phyloP scores from a whole-genome alignment of 2,888 invertebrate species.

The Latrodectus elegans region DNA sequence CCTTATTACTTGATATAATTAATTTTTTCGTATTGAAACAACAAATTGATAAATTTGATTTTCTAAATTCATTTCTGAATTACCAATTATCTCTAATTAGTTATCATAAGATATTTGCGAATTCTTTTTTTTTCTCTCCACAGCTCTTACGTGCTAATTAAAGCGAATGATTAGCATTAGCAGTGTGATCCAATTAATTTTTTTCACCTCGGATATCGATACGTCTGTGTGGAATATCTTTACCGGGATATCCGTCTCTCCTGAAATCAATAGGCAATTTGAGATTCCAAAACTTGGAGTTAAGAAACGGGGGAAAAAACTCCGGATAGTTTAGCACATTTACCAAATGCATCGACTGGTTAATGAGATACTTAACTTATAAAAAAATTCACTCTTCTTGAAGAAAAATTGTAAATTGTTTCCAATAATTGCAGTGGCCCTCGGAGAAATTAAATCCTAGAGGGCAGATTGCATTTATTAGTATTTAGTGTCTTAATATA shows the following conservation, averaged over 20 bases:
- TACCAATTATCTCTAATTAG: too few relatives aligned
- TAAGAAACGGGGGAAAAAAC: neutral
- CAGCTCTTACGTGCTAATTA: neutral
- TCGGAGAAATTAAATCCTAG: conserved; percentile 29
- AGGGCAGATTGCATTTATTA: conserved; percentile 55
- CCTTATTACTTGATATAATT: too few relatives aligned
- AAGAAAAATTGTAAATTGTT: conserved; percentile 57
- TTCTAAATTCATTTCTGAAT: too few relatives aligned
- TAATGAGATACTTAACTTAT: conserved; percentile 51
- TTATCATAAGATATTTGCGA: too few relatives aligned
- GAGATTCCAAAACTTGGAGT: neutral
- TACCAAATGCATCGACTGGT: conserved; percentile 26
- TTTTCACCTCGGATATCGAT: neutral
- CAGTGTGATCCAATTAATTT: neutral
- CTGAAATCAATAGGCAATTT: conserved; percentile 17
- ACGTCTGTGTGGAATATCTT: conserved; percentile 32
- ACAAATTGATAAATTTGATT: too few relatives aligned
- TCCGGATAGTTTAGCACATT: conserved; percentile 1
- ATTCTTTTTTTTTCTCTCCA: too few relatives aligned
- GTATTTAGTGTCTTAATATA: conserved; percentile 55
- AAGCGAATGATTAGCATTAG: neutral
- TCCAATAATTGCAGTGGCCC: conserved; percentile 49
- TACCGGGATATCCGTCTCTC: conserved; percentile 46
- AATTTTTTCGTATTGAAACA: too few relatives aligned
- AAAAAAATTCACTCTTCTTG: conserved; percentile 28